phyloP scores from a whole-genome alignment of 2,888 invertebrate genomes.

The Myopa tessellatipennis region DNA sequence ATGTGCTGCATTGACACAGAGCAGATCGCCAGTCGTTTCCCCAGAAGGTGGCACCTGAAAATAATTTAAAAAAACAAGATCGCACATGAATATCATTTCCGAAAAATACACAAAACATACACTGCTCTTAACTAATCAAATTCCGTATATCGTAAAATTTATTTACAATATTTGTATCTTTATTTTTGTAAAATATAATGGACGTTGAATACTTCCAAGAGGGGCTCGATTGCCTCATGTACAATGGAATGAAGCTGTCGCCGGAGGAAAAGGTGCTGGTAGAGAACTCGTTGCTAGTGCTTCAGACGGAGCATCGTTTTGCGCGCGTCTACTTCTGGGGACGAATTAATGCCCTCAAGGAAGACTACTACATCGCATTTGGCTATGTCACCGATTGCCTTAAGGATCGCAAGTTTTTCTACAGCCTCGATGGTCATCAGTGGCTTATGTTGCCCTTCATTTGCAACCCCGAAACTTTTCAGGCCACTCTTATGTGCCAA shows the following conservation, averaged over 20 bases:
- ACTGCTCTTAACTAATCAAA: conserved; percentile 28
- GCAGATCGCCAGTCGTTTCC: conserved; percentile 79
- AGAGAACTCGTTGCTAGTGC: conserved; percentile 80
- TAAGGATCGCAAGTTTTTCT: conserved; percentile 79
- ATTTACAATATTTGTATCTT: conserved; percentile 3
- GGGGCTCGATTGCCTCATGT: conserved; percentile 64
- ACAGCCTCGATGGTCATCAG: conserved; percentile 78
- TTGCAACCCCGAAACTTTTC: conserved; percentile 64
- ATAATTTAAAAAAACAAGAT: conserved; percentile 22
- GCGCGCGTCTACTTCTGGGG: conserved; percentile 87
- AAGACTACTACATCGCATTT: conserved; percentile 86
- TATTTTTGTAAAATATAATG: conserved; percentile 48
- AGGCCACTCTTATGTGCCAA: conserved; percentile 59
- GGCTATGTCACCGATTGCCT: conserved; percentile 82
- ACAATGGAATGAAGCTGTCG: conserved; percentile 77
- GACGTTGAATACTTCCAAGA: conserved; percentile 64
- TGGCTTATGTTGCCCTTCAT: conserved; percentile 74
- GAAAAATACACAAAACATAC: conserved; percentile 7
- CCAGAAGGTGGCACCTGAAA: conserved; percentile 80
- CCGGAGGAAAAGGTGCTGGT: conserved; percentile 79
- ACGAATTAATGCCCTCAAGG: conserved; percentile 78
- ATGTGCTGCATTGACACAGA: conserved; percentile 78
- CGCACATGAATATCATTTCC: not conserved
- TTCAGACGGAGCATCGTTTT: conserved; percentile 89
- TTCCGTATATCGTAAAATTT: not conserved